Conservation (phyloP, 2,888 invertebrate species). For the Brachypterus glaber region DNA sequence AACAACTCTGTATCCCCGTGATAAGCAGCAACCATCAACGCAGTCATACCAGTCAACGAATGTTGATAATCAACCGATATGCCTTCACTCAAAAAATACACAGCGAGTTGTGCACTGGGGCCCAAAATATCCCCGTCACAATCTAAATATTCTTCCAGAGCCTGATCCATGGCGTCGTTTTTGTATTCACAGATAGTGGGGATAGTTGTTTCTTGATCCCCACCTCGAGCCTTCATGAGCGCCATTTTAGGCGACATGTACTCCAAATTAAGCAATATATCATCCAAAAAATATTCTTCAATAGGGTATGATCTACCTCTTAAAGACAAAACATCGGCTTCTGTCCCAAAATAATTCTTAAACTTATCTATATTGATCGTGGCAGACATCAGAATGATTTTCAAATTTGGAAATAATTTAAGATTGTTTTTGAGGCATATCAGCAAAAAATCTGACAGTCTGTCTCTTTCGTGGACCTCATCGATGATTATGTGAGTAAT, state of each 20-base stretch:
- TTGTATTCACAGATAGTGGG: background rate
- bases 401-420: slow-evolving; percentile 58
- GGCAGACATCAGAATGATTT: slow-evolving; percentile 89
- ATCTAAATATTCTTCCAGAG: slow-evolving; percentile 39
- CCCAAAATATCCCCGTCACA: slow-evolving; percentile 50
- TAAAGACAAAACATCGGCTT: slow-evolving; percentile 65
- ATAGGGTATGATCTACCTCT: slow-evolving; percentile 70
- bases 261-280: slow-evolving; percentile 56
- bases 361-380: slow-evolving; percentile 79
- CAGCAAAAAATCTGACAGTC: slow-evolving; percentile 85
- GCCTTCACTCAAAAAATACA: slow-evolving; percentile 70
- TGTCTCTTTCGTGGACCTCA: slow-evolving; percentile 92
- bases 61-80: slow-evolving; percentile 66
- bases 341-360: slow-evolving; percentile 70
- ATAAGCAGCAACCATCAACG: slow-evolving; percentile 71
- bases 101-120: slow-evolving; percentile 45
- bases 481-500: slow-evolving; percentile 86
- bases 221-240: background rate
- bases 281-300: slow-evolving; percentile 68
- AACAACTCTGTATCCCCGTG: slow-evolving; percentile 59
- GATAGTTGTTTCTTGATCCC: background rate
- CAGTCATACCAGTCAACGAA: slow-evolving; percentile 52
- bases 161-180: slow-evolving; percentile 15
- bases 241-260: slow-evolving; percentile 37
- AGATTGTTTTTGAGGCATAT: slow-evolving; percentile 73